Evolutionary conservation across 2,888 invertebrate species (phyloP), one percentile per base, ranked within the genome.

Genomic region (Diadegma fenestrale): DNA sequence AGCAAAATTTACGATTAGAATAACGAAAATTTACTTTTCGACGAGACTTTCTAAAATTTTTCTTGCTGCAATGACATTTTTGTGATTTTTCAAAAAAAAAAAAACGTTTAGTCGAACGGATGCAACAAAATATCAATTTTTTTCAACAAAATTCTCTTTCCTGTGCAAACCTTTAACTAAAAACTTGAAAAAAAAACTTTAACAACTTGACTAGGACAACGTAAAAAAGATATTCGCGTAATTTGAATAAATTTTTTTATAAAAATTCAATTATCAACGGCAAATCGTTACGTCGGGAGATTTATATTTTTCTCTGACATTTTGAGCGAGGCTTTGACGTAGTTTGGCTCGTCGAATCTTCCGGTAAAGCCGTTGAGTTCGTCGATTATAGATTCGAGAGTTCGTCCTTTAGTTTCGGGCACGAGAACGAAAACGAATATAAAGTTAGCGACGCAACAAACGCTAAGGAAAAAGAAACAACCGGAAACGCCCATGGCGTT

Each of bases 381-480:
- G 30, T 91, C 90, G 6, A 93, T 64, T 48, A 94, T 93, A 0
- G 90, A 87, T 68, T 94, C 92, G 17, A 92, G 87, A 0, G 89
- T 88, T n/a, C 89, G 86, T 3, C 93, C 93, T 68, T 93, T 93
- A 1, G 93, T 93, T 81, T 93, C 93, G 0, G 93, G 93, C 0
- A 93, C 54, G 17, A 93, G 33, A 0, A 89, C 1, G 5, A 90
- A 87, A 3, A 89, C 86, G 26, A 93, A 93, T 0, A 90, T 3
- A 71, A 92, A 91, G 3, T 77, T 90, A 1, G 30, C 69, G 1
- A 84, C 84, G 83, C 93, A 93, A 33, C 83, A 91, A 0, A 63
- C 69, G 0, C 90, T 89, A 14, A 94, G 87, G 0, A 93, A 19
- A 19, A 92, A 91, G 84, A 94, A 94, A 66, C 92, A 93, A 0